phyloP scores from a whole-genome alignment of 2,113 vertebrate genomes.

The Daphoenositta chrysoptera region DNA sequence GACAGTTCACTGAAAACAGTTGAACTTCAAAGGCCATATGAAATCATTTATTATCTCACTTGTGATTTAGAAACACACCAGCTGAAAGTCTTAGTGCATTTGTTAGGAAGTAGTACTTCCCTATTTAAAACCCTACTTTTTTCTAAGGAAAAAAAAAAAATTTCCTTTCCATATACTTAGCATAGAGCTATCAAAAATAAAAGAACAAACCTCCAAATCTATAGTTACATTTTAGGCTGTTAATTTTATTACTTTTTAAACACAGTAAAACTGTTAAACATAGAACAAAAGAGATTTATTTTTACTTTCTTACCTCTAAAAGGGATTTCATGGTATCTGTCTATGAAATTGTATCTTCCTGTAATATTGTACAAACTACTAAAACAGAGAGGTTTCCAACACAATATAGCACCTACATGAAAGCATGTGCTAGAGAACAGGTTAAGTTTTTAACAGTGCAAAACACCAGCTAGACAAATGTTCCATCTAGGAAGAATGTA shows the following conservation, averaged over 20 bases:
- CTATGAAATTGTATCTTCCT: not conserved
- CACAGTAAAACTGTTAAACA: not conserved
- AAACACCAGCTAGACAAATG: not conserved
- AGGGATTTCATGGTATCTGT: not conserved
- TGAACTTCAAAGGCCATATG: conserved; percentile 10
- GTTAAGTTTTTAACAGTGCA: not conserved
- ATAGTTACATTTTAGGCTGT: not conserved
- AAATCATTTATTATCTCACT: not conserved
- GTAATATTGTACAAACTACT: not conserved
- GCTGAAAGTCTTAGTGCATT: not conserved
- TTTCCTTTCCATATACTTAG: not conserved
- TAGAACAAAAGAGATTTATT: not conserved
- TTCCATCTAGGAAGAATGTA: not conserved
- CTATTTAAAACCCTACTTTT: not conserved
- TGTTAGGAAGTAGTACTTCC: not conserved
- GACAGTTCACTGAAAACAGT: conserved; percentile 19
- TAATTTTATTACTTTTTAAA: conserved; percentile 4
- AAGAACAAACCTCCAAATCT: not conserved
- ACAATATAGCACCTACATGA: not conserved
- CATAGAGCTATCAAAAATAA: not conserved
- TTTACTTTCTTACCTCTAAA: conserved; percentile 15
- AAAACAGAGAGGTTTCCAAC: not conserved
- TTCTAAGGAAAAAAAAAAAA: not conserved
- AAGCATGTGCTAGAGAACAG: not conserved
- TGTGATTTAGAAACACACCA: not conserved